phyloP scores from a whole-genome alignment of 2,113 vertebrate genomes.

The Argyrosomus japonicus region DNA sequence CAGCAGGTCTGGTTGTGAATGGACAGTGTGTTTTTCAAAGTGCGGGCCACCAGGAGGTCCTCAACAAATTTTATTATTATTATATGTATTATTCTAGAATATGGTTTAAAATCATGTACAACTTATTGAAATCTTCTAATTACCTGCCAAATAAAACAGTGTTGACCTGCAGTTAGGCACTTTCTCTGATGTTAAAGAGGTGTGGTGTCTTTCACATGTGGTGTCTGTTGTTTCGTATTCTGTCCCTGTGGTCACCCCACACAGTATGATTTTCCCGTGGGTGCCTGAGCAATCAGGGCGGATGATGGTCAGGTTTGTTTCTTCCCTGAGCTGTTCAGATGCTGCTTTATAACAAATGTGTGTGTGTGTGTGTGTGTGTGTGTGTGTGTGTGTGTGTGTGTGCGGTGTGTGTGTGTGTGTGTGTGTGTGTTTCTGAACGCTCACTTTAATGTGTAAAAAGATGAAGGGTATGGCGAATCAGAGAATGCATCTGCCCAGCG shows the following conservation, averaged over 20 bases:
- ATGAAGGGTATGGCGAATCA: slow-evolving; percentile 66
- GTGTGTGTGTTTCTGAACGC: slow-evolving; percentile 24
- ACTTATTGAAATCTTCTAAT: too few species aligned
- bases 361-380: slow-evolving; percentile 9
- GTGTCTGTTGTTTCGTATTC: not conserved
- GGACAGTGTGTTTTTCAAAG: too few species aligned
- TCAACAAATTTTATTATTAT: too few species aligned
- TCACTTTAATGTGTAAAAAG: slow-evolving; percentile 52
- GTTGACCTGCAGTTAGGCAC: too few species aligned
- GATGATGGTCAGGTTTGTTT: not conserved
- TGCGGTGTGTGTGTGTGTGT: slow-evolving; percentile 23
- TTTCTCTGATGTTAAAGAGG: not conserved
- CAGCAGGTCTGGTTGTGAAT: too few species aligned
- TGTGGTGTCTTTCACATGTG: not conserved
- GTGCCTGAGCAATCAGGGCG: not conserved
- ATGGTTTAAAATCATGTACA: too few species aligned
- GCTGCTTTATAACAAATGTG: not conserved
- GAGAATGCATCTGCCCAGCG: slow-evolving; percentile 65
- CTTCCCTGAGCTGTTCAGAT: not conserved
- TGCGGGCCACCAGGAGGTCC: too few species aligned
- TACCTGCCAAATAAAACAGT: too few species aligned
- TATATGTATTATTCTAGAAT: too few species aligned
- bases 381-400: not conserved
- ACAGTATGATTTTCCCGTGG: not conserved
- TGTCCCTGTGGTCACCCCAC: not conserved